phyloP scores from a whole-genome alignment of 2,113 vertebrate genomes.

The Mohoua ochrocephala region DNA sequence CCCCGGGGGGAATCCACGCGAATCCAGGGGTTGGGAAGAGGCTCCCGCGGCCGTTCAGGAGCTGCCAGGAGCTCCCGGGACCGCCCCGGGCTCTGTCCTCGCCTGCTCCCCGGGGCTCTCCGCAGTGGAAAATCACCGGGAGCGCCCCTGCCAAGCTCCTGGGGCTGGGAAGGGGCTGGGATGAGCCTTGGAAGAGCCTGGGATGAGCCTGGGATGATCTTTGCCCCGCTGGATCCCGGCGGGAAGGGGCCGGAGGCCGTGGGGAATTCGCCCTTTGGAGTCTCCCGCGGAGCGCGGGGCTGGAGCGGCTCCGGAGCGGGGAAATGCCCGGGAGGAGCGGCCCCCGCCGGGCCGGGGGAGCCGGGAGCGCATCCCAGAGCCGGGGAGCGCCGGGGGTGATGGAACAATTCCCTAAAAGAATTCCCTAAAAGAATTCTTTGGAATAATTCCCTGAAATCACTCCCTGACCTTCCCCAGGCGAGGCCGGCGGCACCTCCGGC shows the following conservation, averaged over 20 bases:
- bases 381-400: too few relatives aligned
- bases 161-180: neutral
- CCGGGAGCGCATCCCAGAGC: neutral
- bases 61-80: neutral
- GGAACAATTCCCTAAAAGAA: neutral
- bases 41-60: neutral
- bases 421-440: too few relatives aligned
- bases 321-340: fast-evolving
- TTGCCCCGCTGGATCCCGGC: neutral
- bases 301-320: neutral
- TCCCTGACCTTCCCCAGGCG: too few relatives aligned
- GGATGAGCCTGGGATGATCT: neutral
- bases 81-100: neutral
- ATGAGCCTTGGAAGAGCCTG: neutral
- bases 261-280: neutral
- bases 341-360: neutral
- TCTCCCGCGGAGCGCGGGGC: neutral
- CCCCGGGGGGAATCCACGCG: neutral
- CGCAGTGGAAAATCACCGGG: neutral
- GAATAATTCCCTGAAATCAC: neutral
- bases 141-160: neutral
- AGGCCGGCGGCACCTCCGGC: neutral
- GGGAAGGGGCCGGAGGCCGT: neutral
- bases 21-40: fast-evolving
- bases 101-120: neutral